Evolutionary conservation across 2,113 vertebrate species (phyloP).

Genomic region (Beaufortia kweichowensis): DNA sequence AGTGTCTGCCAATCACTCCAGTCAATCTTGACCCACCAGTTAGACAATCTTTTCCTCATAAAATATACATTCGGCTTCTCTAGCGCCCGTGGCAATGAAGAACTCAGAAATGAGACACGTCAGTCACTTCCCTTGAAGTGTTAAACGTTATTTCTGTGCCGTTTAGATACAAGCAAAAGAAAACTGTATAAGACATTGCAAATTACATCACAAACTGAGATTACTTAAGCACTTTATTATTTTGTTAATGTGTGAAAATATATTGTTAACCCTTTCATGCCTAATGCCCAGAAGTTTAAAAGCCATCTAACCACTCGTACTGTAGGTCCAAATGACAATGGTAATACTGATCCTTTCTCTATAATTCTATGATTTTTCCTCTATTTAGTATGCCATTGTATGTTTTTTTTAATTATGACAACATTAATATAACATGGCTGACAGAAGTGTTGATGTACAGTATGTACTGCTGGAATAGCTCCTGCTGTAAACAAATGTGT

Average conservation of each 20-base stretch:
- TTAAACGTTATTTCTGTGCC: background rate
- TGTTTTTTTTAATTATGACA: background rate
- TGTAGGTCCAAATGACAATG: background rate
- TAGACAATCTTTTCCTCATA: constrained; percentile 29
- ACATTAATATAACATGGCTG: background rate
- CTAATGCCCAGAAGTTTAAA: background rate
- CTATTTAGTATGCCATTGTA: background rate
- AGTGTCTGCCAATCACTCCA: constrained; percentile 45
- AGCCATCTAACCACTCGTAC: no score
- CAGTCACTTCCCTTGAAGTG: background rate
- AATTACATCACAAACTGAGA: background rate
- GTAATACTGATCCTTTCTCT: background rate
- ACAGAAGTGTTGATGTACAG: background rate
- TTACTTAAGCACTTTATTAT: background rate
- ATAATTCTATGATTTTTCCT: background rate
- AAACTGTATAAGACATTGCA: no score
- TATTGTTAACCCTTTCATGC: no score
- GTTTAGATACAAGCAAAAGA: background rate
- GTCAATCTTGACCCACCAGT: constrained; percentile 43
- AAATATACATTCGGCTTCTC: constrained; percentile 26
- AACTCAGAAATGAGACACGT: background rate
- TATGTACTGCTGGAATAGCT: background rate
- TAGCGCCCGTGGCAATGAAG: constrained; percentile 12
- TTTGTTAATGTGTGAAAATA: background rate
- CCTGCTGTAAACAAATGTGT: no score